Conservation (phyloP, 2,888 invertebrate genomes). For the Trichogramma dendrolimi region DNA sequence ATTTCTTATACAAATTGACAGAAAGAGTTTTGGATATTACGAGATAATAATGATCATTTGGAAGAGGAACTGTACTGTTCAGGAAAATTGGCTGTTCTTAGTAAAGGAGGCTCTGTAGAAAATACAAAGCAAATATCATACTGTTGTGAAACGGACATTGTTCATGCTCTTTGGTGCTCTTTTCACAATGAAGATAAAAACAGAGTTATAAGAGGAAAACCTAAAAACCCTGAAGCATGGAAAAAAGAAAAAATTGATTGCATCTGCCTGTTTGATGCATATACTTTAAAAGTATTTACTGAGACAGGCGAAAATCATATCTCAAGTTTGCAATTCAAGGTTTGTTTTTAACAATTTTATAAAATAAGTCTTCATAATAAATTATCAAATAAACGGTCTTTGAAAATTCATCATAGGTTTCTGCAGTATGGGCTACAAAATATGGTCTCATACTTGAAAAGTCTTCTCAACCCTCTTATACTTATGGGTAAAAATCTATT, state of each 20-base stretch:
- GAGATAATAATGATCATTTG: slow-evolving; percentile 55
- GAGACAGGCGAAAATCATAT: slow-evolving; percentile 79
- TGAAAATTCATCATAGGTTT: slow-evolving; percentile 53
- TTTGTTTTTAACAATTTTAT: slow-evolving; percentile 32
- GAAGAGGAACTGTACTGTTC: slow-evolving; percentile 88
- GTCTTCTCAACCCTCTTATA: slow-evolving; percentile 23
- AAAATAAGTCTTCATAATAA: not conserved
- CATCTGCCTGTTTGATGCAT: slow-evolving; percentile 70
- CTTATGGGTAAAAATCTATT: slow-evolving; percentile 3
- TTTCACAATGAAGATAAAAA: slow-evolving; percentile 55
- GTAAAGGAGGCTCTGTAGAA: slow-evolving; percentile 42
- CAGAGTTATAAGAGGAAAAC: slow-evolving; percentile 53
- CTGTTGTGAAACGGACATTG: slow-evolving; percentile 76
- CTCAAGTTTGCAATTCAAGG: slow-evolving; percentile 70
- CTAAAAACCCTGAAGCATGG: slow-evolving; percentile 54
- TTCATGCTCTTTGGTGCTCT: slow-evolving; percentile 74
- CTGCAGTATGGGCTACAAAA: slow-evolving; percentile 78
- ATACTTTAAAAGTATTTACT: slow-evolving; percentile 73
- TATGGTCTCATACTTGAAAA: slow-evolving; percentile 83
- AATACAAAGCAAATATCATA: slow-evolving; percentile 58
- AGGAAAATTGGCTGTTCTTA: slow-evolving; percentile 71
- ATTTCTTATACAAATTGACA: slow-evolving; percentile 21
- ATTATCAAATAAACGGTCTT: not conserved
- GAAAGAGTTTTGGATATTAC: slow-evolving; percentile 50
- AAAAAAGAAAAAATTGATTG: slow-evolving; percentile 60